Evolutionary conservation across 2,113 vertebrate species (phyloP), one percentile per base, ranked within the genome.

Genomic region (Uria aalge): DNA sequence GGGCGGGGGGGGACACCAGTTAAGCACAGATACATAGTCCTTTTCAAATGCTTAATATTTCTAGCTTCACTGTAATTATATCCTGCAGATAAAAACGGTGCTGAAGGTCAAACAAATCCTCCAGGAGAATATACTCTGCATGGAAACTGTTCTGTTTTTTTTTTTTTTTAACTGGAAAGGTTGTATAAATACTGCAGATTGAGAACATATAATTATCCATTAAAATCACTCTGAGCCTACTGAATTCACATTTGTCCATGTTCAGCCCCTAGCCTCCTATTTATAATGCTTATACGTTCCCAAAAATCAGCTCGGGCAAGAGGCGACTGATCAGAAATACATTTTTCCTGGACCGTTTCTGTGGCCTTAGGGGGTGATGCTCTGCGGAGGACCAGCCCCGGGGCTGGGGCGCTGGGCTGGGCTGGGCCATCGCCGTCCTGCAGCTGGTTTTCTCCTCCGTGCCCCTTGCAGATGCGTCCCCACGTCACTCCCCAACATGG

Each of bases 61-160:
- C 73, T 84, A 94, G 88, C 57, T 73, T 62, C 64, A 43, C 76
- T 85, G 66, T 95, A 83, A 94, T 93, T 93, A 89, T 32, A 95
- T 89, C 90, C 92, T 84, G 80, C 90, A 96, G 82, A 94, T 75
- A 95, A 96, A 96, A 95, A 95, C 66, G 93, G 85, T 94, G 93
- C 78, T 95, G 66, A 93, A 95, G 91, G 94, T 95, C 92, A 94
- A 95, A 83, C 67, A 97, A 96, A 94, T 90, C 86, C 81, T 97
- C 77, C 57, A 94, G 88, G 77, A 96, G 77, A 96, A 79, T 43
- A 91, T 32, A 52, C 29, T 82, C 84, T 62, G 48, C 71, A 71
- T 69, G 92, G 93, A 96, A 96, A 96, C 57, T 81, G 19, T 18
- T 21, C 4, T 2, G 43, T 69, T 64, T 77, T 40, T 40, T 40